Evolutionary conservation across 1,140 invertebrate species (phyloP), one percentile per base, ranked within the genome.

Genomic region (Procambarus virginalis): DNA sequence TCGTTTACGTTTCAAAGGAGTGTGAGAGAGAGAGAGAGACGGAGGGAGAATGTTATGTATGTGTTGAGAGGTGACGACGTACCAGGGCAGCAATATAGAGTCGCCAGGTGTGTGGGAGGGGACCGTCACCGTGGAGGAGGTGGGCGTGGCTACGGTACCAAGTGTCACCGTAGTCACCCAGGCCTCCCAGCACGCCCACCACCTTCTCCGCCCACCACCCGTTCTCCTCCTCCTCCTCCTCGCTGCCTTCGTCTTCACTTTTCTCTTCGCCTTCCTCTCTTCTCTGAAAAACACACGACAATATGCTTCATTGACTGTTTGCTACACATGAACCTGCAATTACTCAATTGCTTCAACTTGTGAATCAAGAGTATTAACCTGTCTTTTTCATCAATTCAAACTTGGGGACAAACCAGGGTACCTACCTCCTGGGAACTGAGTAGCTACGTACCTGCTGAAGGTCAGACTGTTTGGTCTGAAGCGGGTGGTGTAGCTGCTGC

Each of bases 121-220:
- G 81, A 2, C 87, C 87, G 55, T 89, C 87, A 70, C 81, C 87
- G 55, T 84, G 87, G 12, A 89, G 81, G 58, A 89, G 87, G 82
- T 84, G 87, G 46, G 87, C 87, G n/a, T 89, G 87, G 75, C 87
- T 89, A 14, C 87, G 73, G 58, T 89, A 89, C 87, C 87, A 89
- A 0, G 87, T 84, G 75, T 89, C 87, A 51, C 87, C 68, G 34
- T 89, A 89, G 51, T 83, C 79, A 60, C 78, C 87, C 49, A 83
- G 48, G 49, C 73, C 75, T 0, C 75, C 81, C 34, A 77, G 73
- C 51, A 45, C 81, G 1, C 46, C 82, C 34, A 77, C 87, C 45
- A 89, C 87, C 75, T 73, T 14, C 68, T 84, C 79, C 55, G 80
- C 87, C 70, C 80, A 83, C 87, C 87, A 89, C n/a, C 75, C 79